Base-by-base conservation (phyloP, 2,888 invertebrate genomes). In the Lithophane leautieri region DNA sequence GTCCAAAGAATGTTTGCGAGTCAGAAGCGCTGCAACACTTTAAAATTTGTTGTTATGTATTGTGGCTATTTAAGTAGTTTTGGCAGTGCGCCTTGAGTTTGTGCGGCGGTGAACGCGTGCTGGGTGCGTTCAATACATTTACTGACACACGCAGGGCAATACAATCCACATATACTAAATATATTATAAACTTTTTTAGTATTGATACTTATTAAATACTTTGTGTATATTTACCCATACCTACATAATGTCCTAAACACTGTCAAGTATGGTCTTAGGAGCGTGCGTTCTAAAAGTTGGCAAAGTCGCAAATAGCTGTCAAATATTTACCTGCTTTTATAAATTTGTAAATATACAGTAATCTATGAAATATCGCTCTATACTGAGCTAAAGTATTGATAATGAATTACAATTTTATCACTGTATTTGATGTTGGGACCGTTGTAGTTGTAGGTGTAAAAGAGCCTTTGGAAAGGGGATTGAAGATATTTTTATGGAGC, bases 91-190 rank as follows among this genome's bases (percentile, higher is more conserved):
- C 87, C 84, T 79, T 81, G 89, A 83, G 87, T 88, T 88, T 87
- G 89, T 78, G 92, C 93, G 93, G 93, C 91, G 91, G 92, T 87
- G 88, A 81, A 84, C 80, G 80, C 81, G 88, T 87, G 85, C 80
- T 83, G 89, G 92, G 92, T 91, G 93, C 90, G 90, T 91, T 91
- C 90, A 87, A 85, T 76, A 84, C 88, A 87, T 86, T 85, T 44
- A 71, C 67, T 73, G 67, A 70, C 66, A 71, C 54, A 42, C 66
- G 74, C 44, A 71, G 54, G 75, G 52, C 44, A 74, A 63, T 65
- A 66, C 60, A 83, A 73, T 68, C 70, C 60, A 66, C 66, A 54
- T 65, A 63, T 14, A 73, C 44, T 60, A 52, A 34, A 58, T 73
- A 62, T 62, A 68, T 52, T 58, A 65, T 62, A 70, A 56, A 63